Conservation (phyloP, 1,140 invertebrate genomes). For the Hyles euphorbiae region DNA sequence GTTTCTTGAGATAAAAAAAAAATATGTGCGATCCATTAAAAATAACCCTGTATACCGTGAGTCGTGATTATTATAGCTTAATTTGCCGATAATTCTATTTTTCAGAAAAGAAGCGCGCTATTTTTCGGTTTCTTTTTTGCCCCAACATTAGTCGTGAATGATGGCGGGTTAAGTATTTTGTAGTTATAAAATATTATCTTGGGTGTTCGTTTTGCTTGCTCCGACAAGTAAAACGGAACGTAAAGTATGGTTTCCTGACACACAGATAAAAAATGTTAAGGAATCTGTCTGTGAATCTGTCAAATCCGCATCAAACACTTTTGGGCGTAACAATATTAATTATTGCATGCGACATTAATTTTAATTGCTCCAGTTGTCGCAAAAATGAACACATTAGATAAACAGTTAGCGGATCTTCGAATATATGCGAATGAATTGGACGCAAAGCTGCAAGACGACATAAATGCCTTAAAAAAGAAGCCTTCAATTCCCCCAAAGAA, state of each 20-base stretch:
- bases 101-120: no score
- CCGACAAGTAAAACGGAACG: constrained; percentile 4
- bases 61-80: no score
- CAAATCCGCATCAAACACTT: constrained; percentile 19
- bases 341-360: constrained; percentile 2
- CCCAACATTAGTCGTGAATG: no score
- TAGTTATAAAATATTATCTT: no score
- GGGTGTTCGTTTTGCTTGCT: no score
- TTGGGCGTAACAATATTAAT: constrained; percentile 10
- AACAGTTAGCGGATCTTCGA: constrained; percentile 76
- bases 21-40: no score
- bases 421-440: constrained; percentile 74
- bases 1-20: no score
- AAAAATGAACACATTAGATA: constrained; percentile 76
- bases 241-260: neutral
- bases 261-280: constrained; percentile 9
- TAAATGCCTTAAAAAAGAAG: constrained; percentile 63
- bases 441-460: constrained; percentile 72
- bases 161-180: no score
- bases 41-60: no score
- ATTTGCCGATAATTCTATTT: no score
- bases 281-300: constrained; percentile 7
- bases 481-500: constrained; percentile 68
- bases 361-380: constrained; percentile 5
- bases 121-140: no score